Percentiles rank a stretch among this genome's conserved stretches.
These are phyloP conservation scores for zebrafish (Danio rerio) DNA, from an alignment of 2,113 vertebrate species.

Conservation along the genomic window DNA sequence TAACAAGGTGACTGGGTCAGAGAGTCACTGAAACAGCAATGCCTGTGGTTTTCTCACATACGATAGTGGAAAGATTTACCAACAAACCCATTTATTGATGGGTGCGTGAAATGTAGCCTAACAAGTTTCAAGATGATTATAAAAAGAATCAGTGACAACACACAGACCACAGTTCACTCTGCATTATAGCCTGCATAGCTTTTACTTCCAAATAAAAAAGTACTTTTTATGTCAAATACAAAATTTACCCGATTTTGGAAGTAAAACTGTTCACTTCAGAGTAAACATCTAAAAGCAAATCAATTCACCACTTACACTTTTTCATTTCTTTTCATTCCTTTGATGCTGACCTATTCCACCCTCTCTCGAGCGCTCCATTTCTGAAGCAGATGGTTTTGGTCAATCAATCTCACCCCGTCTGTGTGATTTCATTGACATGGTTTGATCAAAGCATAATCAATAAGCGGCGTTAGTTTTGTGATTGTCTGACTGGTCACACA, in stretches of 20 bases:
- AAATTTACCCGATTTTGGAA: background rate
- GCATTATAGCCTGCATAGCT: too few relatives aligned
- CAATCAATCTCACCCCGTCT: background rate
- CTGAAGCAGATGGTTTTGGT: background rate
- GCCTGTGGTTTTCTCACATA: too few relatives aligned
- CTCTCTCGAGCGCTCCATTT: background rate
- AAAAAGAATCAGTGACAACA: too few relatives aligned
- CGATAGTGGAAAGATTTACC: too few relatives aligned
- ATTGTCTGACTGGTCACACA: conserved; percentile 4
- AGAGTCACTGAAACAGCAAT: too few relatives aligned
- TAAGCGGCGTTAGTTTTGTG: background rate
- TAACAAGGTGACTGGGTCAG: too few relatives aligned
- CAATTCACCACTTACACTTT: background rate
- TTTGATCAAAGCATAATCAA: conserved; percentile 39
- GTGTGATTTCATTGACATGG: conserved; percentile 26
- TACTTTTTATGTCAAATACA: background rate
- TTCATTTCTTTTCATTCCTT: conserved; percentile 3
- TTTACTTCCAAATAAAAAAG: too few relatives aligned
- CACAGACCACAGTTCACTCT: too few relatives aligned
- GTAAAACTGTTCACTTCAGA: background rate
- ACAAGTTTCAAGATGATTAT: too few relatives aligned
- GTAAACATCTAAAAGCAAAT: conserved; percentile 24
- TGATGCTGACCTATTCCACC: background rate
- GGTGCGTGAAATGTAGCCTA: too few relatives aligned
- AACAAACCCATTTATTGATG: too few relatives aligned